Percentiles rank a stretch among this genome's conserved stretches.
Evolutionary conservation across 2,888 invertebrate genomes (phyloP).

Genomic region (Sesamia inferens): DNA sequence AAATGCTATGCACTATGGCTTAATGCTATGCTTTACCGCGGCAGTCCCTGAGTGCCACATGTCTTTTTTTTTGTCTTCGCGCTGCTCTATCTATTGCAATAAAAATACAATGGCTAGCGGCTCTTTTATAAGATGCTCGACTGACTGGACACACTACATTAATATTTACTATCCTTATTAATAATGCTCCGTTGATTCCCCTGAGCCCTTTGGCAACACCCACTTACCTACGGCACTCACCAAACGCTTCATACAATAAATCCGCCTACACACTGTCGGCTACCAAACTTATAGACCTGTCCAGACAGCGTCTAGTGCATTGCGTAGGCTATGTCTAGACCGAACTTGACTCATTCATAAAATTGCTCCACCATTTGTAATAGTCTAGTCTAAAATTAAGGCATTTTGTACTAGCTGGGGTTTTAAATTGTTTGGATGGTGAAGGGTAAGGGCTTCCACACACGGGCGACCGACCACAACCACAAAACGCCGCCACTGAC

Average conservation of each 20-base stretch:
- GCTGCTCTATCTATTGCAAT: neutral
- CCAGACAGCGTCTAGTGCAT: conserved; percentile 39
- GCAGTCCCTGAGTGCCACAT: no score
- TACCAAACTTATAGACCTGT: conserved; percentile 23
- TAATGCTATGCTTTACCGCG: no score
- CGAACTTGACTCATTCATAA: conserved; percentile 20
- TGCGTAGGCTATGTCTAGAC: conserved; percentile 57
- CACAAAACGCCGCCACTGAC: no score
- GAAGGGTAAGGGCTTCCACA: neutral
- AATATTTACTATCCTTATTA: neutral
- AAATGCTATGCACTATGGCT: no score
- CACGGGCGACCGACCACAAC: no score
- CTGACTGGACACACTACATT: no score
- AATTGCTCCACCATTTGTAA: conserved; percentile 28
- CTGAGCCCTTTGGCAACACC: conserved; percentile 1
- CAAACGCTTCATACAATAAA: conserved; percentile 4
- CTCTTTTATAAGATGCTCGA: no score
- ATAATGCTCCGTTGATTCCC: neutral
- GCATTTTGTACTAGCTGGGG: conserved; percentile 14
- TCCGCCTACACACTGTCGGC: conserved; percentile 15
- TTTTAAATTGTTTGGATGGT: conserved; percentile 27
- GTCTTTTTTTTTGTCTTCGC: no score
- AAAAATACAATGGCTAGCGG: neutral
- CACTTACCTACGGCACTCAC: neutral
- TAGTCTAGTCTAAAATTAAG: conserved; percentile 41